These are phyloP conservation scores for Danionella dracula DNA, from an alignment of 2,797 vertebrate species.

Conservation along the genomic window DNA sequence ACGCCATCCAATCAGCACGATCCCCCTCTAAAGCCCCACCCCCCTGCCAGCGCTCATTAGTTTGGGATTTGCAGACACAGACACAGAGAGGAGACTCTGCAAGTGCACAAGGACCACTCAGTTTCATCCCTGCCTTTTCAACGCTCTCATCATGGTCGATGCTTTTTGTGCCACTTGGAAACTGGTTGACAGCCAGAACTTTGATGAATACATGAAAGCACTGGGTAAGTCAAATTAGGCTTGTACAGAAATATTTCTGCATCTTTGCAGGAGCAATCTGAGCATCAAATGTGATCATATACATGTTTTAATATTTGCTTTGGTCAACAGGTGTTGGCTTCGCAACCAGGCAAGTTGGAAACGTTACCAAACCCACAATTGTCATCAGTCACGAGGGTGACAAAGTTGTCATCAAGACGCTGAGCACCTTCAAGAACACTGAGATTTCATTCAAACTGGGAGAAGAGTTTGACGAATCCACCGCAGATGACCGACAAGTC, in stretches of 20 bases:
- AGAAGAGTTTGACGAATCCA: conserved; percentile 94
- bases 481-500: conserved; percentile 86
- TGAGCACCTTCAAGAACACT: conserved; percentile 92
- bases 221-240: conserved; percentile 71
- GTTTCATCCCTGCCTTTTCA: neutral
- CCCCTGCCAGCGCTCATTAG: conserved; percentile 47
- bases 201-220: conserved; percentile 95
- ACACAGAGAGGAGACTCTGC: neutral
- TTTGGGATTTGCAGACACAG: conserved; percentile 17
- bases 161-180: conserved; percentile 94
- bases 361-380: conserved; percentile 90
- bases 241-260: neutral
- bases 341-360: conserved; percentile 91
- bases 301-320: neutral
- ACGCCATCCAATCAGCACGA: conserved; percentile 51
- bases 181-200: conserved; percentile 89
- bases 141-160: conserved; percentile 80
- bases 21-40: conserved; percentile 23
- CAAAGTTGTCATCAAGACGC: conserved; percentile 83
- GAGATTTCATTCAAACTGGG: conserved; percentile 87
- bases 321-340: conserved; percentile 80
- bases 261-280: neutral
- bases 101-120: neutral
- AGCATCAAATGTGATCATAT: too few species aligned
- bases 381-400: conserved; percentile 85